Evolutionary conservation across 1,140 invertebrate genomes (phyloP), one percentile per base, ranked within the genome.

Genomic region (Oscheius sp.): DNA sequence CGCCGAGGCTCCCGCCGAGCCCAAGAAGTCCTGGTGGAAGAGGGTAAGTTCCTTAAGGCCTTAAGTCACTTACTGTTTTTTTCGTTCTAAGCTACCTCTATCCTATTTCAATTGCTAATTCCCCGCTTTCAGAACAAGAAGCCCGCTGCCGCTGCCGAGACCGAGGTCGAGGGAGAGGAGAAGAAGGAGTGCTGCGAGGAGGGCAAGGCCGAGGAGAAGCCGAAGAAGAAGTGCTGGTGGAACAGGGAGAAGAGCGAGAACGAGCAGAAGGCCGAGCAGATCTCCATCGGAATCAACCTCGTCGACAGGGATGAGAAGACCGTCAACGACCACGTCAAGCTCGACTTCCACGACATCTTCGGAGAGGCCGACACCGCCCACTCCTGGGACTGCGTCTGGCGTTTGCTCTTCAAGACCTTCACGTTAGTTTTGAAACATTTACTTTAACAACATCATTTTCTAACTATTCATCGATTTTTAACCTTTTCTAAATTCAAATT

Each of bases 341-440:
- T 73, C 35, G 42, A 26, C 68, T 88, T 88, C 74, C 87, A 88
- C 73, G 87, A 88, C 76, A 80, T 88, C 23, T 75, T 88, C 18
- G 87, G 85, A 1, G 87, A 88, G 73, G 86, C 87, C 13, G 84
- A 86, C 31, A 81, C 81, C 15, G 79, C 79, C 23, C 87, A 87
- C 45, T 83, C 85, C 45, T 83, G 85, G 59, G 85, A 87, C 64
- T 85, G 84, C 63, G 81, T 86, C 3, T 88, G 87, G 87, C 79
- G 79, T 42, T 63, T 84, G 29, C 82, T 85, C 3, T 87, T 85
- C 80, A 80, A 81, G 4, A 82, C 86, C 34, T 88, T 87, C 80
- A 36, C 34, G 55, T 59, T 15, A 0, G 55, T 42, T 42, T 42
- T 42, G 38, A 42, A n/a, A n/a, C n/a, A n/a, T n/a, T n/a, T n/a